Conservation (phyloP, 1,140 invertebrate species). For the Drosophila aff. region DNA sequence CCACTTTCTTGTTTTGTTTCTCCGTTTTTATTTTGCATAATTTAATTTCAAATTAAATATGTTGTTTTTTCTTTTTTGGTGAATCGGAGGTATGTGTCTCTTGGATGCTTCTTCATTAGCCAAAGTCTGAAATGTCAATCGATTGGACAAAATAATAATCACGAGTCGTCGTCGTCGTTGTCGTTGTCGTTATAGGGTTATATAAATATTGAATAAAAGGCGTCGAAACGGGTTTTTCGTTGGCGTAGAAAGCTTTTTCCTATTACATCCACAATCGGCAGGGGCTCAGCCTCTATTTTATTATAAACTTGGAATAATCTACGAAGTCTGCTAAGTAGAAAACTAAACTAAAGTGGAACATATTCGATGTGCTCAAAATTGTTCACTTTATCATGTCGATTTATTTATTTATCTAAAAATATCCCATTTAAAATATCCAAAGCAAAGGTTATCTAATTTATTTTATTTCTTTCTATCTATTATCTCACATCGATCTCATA, state of each 20-base stretch:
- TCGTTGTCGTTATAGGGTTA: slow-evolving; percentile 7
- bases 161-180: background rate
- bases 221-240: slow-evolving; percentile 15
- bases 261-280: background rate
- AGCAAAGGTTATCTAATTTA: background rate
- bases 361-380: background rate
- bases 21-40: slow-evolving; percentile 3
- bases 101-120: slow-evolving; percentile 19
- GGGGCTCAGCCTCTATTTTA: background rate
- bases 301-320: background rate
- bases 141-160: slow-evolving; percentile 24
- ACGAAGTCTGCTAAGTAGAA: background rate
- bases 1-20: slow-evolving; percentile 20
- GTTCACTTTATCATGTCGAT: background rate
- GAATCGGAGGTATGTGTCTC: background rate
- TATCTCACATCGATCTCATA: background rate
- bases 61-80: slow-evolving; percentile 2
- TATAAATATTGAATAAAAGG: slow-evolving; percentile 29
- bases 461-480: background rate
- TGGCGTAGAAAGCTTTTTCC: slow-evolving; percentile 27
- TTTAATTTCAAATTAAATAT: slow-evolving; percentile 4
- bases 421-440: background rate
- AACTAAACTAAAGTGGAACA: background rate
- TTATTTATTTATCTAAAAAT: background rate
- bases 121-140: slow-evolving; percentile 19